Percentiles rank a stretch among this genome's conserved stretches.
These are phyloP conservation scores for Ctenopoma kingsleyae DNA, from an alignment of 2,797 vertebrate species.

Conservation along the genomic window DNA sequence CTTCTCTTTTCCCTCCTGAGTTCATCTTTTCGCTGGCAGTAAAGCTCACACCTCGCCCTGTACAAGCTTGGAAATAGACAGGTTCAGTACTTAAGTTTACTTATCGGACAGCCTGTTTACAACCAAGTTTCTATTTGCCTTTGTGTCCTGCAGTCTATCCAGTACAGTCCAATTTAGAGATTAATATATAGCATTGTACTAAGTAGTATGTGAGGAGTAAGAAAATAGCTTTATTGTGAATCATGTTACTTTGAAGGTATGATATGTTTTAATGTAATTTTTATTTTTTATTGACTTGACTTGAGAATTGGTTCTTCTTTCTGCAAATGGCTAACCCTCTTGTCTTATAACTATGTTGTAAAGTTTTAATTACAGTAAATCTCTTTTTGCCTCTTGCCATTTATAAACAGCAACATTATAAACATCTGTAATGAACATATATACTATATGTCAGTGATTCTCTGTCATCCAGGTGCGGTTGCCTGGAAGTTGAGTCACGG, in stretches of 20 bases:
- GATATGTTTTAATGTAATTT: background rate
- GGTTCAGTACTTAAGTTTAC: background rate
- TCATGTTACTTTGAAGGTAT: background rate
- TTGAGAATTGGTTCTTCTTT: no score
- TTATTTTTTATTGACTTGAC: background rate
- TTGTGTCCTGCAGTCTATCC: background rate
- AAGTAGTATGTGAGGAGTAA: background rate
- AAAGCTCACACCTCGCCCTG: constrained; percentile 1
- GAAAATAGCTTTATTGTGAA: background rate
- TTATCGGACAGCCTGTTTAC: background rate
- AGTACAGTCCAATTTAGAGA: background rate
- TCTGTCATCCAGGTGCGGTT: no score
- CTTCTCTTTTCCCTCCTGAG: constrained; percentile 5
- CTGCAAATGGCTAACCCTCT: background rate
- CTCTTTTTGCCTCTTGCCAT: no score
- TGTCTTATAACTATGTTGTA: background rate
- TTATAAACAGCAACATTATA: no score
- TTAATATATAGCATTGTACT: no score
- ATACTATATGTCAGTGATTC: no score
- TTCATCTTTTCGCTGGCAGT: constrained; percentile 14
- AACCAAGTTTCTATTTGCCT: constrained; percentile 1
- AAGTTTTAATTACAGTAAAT: background rate
- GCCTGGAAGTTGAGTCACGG: no score
- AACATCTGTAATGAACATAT: no score
- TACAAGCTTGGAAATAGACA: background rate